These are phyloP conservation scores for Siniperca scherzeri DNA, from an alignment of 2,797 vertebrate species.

Conservation along the genomic window DNA sequence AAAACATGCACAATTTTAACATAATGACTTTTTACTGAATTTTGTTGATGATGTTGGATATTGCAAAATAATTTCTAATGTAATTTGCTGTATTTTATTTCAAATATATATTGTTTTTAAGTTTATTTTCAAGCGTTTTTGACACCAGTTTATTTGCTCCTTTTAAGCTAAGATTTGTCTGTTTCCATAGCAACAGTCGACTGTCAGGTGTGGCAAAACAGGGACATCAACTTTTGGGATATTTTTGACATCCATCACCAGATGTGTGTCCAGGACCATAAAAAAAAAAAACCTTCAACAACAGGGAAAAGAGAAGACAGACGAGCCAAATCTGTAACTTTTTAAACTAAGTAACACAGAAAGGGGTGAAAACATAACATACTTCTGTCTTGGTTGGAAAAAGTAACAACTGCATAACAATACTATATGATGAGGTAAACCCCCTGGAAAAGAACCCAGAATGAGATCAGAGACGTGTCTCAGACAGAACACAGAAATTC, in stretches of 20 bases:
- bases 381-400: constrained; percentile 12
- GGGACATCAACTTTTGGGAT: background rate
- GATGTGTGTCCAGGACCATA: background rate
- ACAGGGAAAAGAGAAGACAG: background rate
- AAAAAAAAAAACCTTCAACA: background rate
- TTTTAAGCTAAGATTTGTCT: background rate
- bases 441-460: background rate
- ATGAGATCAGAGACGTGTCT: constrained; percentile 51
- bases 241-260: background rate
- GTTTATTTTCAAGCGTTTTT: background rate
- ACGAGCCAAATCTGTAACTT: background rate
- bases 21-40: background rate
- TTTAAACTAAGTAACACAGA: background rate
- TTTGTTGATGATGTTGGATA: background rate
- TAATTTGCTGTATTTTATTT: background rate
- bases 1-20: background rate
- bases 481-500: constrained; percentile 38
- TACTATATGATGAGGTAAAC: constrained; percentile 7
- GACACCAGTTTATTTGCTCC: background rate
- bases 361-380: background rate
- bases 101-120: background rate
- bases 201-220: background rate
- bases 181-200: background rate
- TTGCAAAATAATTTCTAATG: background rate
- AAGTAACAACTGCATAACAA: constrained; percentile 5